Evolutionary conservation across 2,113 vertebrate species (phyloP).

Genomic region (Sander vitreus): DNA sequence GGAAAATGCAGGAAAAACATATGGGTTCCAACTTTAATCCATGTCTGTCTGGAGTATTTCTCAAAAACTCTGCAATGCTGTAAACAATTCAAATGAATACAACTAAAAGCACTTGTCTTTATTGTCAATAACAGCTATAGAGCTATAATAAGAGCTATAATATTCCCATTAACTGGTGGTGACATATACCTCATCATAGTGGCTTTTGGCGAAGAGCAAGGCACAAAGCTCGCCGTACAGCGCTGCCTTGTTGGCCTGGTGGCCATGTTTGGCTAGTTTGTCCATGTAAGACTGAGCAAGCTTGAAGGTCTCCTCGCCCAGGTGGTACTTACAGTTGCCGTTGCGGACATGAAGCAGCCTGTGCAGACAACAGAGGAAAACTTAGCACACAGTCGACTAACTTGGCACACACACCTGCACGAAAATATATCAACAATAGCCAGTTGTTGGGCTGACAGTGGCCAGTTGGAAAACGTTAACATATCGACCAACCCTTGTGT

Average conservation of each 20-base stretch:
- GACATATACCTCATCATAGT: constrained; percentile 93
- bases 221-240: constrained; percentile 97
- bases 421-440: too few species aligned
- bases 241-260: constrained; percentile 97
- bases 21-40: not conserved
- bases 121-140: not conserved
- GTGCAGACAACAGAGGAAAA: not conserved
- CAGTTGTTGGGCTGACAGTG: too few species aligned
- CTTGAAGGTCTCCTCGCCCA: constrained; percentile 98
- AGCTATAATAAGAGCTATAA: too few species aligned
- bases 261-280: constrained; percentile 95
- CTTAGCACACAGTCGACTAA: too few species aligned
- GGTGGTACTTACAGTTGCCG: constrained; percentile 97
- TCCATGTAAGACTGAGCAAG: constrained; percentile 97
- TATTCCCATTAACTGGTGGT: not conserved
- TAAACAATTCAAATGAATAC: not conserved
- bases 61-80: not conserved
- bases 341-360: constrained; percentile 98
- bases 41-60: not conserved
- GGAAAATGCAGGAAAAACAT: not conserved
- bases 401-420: too few species aligned
- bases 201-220: constrained; percentile 98
- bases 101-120: not conserved
- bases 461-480: too few species aligned
- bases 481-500: too few species aligned